Evolutionary conservation across 2,113 vertebrate species (phyloP), one percentile per base, ranked within the genome.

Genomic region (Stigmatopora argus): DNA sequence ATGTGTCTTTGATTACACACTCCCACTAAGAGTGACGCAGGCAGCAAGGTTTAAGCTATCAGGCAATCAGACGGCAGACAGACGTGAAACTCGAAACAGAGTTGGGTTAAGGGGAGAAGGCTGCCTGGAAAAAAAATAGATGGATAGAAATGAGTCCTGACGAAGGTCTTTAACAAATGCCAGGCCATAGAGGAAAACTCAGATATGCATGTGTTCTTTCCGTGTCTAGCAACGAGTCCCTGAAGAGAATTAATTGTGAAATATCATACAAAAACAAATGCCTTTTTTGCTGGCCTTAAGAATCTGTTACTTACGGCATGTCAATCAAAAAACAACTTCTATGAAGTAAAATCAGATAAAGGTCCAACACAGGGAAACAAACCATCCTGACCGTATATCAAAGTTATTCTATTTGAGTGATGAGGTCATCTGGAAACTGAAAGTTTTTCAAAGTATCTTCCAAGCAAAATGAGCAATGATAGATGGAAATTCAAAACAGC

Each of bases 1-100:
- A 87, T 88, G 81, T 90, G 88, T 88, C 84, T 90, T 88, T 89
- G 89, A 90, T 91, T 90, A 90, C 82, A 86, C 80, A 83, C 79
- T 83, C 83, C 73, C 75, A 79, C 82, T 75, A 78, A 84, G 71
- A 71, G 73, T 83, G 61, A 74, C 71, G 79, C 80, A 80, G 78
- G 75, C 83, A 80, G 87, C 78, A 75, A 83, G 84, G 86, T 87
- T 89, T 88, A 85, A 90, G 82, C 79, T 89, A 88, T 89, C 84
- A 88, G 85, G 86, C 89, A 89, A 90, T 90, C 88, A 90, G 83
- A 87, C 82, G 80, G 78, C 75, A 65, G 70, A 85, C 75, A 85
- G 85, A 89, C 62, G 77, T 85, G 89, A 90, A 89, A 89, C 86
- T 86, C 85, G 89, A 89, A 88, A 83, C 86, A 88, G 86, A 88